A percentile compares a stretch with the other conserved stretches of the same genome.
These are phyloP conservation scores for Aleiodes sp. DNA, from an alignment of 1,140 invertebrate species.

Conservation along the genomic window DNA sequence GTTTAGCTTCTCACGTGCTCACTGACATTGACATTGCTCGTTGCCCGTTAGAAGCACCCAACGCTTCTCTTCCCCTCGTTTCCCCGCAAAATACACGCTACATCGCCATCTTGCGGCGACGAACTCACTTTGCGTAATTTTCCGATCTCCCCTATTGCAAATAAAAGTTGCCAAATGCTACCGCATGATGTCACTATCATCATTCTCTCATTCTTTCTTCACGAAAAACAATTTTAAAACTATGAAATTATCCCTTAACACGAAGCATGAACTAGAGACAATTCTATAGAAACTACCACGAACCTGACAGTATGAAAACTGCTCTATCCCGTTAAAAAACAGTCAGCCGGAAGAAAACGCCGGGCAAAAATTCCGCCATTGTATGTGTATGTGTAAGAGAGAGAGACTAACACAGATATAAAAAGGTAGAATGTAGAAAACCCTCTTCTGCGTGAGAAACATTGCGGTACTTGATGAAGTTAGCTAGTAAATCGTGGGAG, in stretches of 20 bases:
- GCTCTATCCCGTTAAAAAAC: constrained; percentile 17
- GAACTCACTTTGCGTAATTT: constrained; percentile 40
- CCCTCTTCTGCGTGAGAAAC: constrained; percentile 32
- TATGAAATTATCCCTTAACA: too few relatives aligned
- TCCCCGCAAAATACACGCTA: background rate
- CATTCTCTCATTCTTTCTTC: background rate
- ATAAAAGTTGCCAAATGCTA: background rate
- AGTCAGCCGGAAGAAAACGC: constrained; percentile 6
- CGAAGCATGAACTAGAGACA: too few relatives aligned
- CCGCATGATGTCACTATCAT: background rate
- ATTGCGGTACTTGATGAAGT: constrained; percentile 24
- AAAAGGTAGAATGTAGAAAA: background rate
- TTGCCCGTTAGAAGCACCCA: constrained; percentile 32
- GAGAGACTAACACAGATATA: background rate
- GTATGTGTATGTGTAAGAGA: too few relatives aligned
- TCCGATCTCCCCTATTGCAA: background rate
- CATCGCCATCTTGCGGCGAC: constrained; percentile 56
- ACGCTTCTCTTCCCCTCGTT: constrained; percentile 37
- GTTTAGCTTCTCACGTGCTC: constrained; percentile 57
- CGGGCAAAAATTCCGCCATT: constrained; percentile 26
- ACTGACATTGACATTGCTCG: constrained; percentile 67
- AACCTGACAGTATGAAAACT: background rate
- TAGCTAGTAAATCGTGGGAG: constrained; percentile 35
- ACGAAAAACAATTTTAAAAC: too few relatives aligned
- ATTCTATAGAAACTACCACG: too few relatives aligned